phyloP scores from a whole-genome alignment of 2,888 invertebrate genomes.

The Tryphoninae sp. region DNA sequence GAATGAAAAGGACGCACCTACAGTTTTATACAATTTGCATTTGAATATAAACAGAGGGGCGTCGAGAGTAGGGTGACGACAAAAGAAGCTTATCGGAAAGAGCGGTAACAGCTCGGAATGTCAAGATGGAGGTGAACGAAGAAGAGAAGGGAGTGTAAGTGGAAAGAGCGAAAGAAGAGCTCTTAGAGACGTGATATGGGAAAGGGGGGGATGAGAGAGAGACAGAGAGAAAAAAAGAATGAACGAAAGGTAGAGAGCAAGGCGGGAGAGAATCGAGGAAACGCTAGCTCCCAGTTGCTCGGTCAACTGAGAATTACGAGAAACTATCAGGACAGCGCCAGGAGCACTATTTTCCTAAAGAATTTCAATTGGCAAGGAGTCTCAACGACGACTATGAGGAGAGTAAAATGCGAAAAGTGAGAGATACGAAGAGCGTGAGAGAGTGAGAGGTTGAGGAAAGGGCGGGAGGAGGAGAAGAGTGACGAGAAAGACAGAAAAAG shows the following conservation, averaged over 20 bases:
- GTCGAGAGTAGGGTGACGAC: not conserved
- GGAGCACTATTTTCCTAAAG: constrained; percentile 38
- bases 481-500: not conserved
- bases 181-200: not conserved
- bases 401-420: not conserved
- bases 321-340: constrained; percentile 47
- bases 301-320: constrained; percentile 55
- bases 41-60: not conserved
- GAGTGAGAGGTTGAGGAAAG: not conserved
- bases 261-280: not conserved
- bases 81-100: not conserved
- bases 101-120: not conserved
- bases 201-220: not conserved
- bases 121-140: not conserved
- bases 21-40: constrained; percentile 6
- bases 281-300: constrained; percentile 31
- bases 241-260: not conserved
- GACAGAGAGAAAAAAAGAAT: too few relatives aligned
- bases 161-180: not conserved
- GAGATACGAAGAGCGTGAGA: not conserved
- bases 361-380: constrained; percentile 46
- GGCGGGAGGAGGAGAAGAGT: not conserved
- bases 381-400: constrained; percentile 22
- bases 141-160: not conserved
- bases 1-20: not conserved